Base-by-base conservation (phyloP, 2,797 vertebrate genomes). In the Pelodytes ibericus region DNA sequence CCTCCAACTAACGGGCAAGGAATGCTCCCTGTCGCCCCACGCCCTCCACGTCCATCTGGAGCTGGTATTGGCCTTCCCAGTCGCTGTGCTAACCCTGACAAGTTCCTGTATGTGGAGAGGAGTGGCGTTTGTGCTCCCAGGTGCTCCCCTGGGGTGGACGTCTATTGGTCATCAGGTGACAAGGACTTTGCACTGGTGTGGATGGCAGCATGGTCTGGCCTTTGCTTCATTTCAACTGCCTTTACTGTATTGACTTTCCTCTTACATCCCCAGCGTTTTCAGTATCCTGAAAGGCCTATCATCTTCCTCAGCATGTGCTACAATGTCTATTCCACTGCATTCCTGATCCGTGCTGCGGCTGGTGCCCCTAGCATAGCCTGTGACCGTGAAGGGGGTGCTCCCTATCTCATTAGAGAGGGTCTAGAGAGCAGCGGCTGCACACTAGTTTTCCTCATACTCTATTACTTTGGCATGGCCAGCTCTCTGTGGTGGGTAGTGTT, bases 261-360 rank as follows among this genome's bases (percentile, higher is more conserved):
- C 64, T 91, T 99, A 13, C 96, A 99, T 82, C 96, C 97, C 0
- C 95, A 95, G 76, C 95, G 98, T 71, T 99, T 99, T 89, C 97
- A 97, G 87, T 99, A 99, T 84, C 98, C 98, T 0, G 98, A 99
- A 90, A 90, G 96, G 39, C 98, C 98, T 84, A 98, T 99, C 85
- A 97, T 99, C 88, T 99, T 99, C 89, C 95, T 99, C 72, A 97
- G 95, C 77, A 98, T 99, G 96, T 99, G 98, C 87, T 99, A 99
- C 90, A 99, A 97, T 0, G 94, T 98, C 69, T 98, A 99, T 90
- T 98, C 97, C 0, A 91, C 98, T 82, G 97, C 96, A 83, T 99
- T 98, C 90, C 93, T 99, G 84, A 96, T 99, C 79, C 96, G 97
- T 60, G 94, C 96, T 0, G 95, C 95, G 77, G 96, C 96, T 0